Percentiles rank a stretch among this genome's conserved stretches.
These are phyloP conservation scores for Tridacna gigas DNA, from an alignment of 2,888 invertebrate genomes.

Conservation along the genomic window DNA sequence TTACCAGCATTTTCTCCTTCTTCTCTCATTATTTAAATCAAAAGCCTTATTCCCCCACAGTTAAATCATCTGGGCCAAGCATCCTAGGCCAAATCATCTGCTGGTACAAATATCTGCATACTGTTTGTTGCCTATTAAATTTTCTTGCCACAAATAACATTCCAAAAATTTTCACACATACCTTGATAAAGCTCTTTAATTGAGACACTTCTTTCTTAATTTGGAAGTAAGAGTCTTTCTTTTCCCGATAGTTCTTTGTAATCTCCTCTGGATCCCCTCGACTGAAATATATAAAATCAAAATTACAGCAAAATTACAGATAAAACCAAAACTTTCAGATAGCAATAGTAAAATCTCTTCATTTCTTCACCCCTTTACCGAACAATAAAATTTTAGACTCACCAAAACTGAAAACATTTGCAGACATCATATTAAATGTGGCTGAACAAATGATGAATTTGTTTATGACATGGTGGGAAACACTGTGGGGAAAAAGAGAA, in stretches of 20 bases:
- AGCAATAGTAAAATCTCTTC: background rate
- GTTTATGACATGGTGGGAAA: no score
- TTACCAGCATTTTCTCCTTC: no score
- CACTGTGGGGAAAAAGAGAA: no score
- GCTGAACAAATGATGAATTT: background rate
- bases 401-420: background rate
- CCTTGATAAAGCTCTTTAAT: slow-evolving; percentile 69
- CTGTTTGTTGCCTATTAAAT: no score
- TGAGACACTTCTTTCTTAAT: slow-evolving; percentile 65
- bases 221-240: slow-evolving; percentile 72
- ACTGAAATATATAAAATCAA: slow-evolving; percentile 64
- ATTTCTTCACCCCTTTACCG: background rate
- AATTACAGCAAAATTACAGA: background rate
- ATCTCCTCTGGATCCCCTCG: slow-evolving; percentile 82
- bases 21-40: no score
- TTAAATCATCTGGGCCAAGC: no score
- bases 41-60: no score
- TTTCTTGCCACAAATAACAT: no score
- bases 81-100: no score
- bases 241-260: slow-evolving; percentile 77
- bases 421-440: background rate
- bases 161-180: slow-evolving; percentile 33
- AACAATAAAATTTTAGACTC: background rate
- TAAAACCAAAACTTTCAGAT: background rate
- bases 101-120: no score